These are phyloP conservation scores for Urocyon cinereoargenteus DNA, from an alignment of 2,797 vertebrate species.

Conservation along the genomic window DNA sequence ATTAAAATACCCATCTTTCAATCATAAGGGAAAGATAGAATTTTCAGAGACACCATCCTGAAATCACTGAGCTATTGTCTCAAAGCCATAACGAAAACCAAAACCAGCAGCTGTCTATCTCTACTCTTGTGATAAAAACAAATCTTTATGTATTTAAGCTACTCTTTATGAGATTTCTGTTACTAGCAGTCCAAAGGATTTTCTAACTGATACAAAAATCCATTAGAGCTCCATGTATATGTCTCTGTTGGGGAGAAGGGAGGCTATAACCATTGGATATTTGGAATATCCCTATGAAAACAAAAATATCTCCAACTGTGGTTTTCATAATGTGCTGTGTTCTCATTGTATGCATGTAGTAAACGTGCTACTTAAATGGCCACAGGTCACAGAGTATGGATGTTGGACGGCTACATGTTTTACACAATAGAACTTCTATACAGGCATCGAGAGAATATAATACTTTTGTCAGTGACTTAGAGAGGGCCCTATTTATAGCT, in stretches of 20 bases:
- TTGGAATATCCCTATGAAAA: neutral
- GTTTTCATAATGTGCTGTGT: neutral
- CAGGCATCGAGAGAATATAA: slow-evolving; percentile 81
- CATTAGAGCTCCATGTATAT: neutral
- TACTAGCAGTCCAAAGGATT: neutral
- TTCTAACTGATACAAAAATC: slow-evolving; percentile 5
- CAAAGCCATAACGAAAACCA: neutral
- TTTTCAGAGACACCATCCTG: slow-evolving; percentile 20
- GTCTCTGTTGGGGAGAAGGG: neutral
- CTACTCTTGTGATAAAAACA: slow-evolving; percentile 40
- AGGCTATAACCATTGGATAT: neutral
- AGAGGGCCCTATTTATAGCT: slow-evolving; percentile 81
- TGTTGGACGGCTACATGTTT: neutral
- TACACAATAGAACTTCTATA: slow-evolving; percentile 81
- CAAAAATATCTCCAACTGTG: slow-evolving; percentile 23
- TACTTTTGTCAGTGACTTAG: slow-evolving; percentile 82
- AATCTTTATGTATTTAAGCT: neutral
- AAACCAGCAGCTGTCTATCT: neutral
- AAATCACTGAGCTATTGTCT: neutral
- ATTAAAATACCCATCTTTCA: slow-evolving; percentile 24
- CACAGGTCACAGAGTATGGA: neutral
- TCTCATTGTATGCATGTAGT: neutral
- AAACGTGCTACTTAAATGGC: neutral
- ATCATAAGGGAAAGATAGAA: neutral
- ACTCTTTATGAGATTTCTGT: neutral